Evolutionary conservation across 2,888 invertebrate genomes (phyloP), one percentile per base, ranked within the genome.

Genomic region (Antheraea assamensis): DNA sequence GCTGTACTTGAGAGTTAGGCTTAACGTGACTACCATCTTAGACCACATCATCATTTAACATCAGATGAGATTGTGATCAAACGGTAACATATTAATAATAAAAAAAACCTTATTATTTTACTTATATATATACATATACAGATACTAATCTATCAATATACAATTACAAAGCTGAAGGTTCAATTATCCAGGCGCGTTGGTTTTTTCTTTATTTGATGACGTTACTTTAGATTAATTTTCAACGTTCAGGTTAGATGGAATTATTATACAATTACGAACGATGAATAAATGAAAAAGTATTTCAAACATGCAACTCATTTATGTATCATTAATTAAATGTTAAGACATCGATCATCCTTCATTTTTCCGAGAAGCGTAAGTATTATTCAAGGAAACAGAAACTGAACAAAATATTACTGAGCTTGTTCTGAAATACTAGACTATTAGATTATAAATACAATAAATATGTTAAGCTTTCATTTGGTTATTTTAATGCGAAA

Each of bases 301-400:
- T 30, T 64, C 27, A 64, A 27, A 64, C 27, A 64, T 17, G 27
- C 27, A 64, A 64, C 27, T 64, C 61, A 64, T 64, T 64, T 17
- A 30, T 64, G 61, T 30, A 64, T 27, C 61, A 64, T 64, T 64
- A 64, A 64, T 64, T 17, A 64, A 17, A 64, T 30, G 27, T 64
- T 64, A 64, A 2, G 61, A 64, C 17, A 64, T 30, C 27, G 30
- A 64, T 15, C 17, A 64, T 64, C 61, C 61, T 27, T 17, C 15
- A 30, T 64, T 64, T 17, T 30, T 13, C 30, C 27, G 61, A 15
- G 17, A 64, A 27, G 4, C 17, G 17, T 64, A 17, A 13, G 13
- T 42, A 42, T 42, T 42, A 42, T 42, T 42, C 42, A 42, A 13
- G 42, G 13, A 42, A 42, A 42, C 42, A 10, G 42, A 3, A 42